Conservation (phyloP, 30 jellyfish, hydroid and myxozoan species). For the Aurelia sp. region DNA sequence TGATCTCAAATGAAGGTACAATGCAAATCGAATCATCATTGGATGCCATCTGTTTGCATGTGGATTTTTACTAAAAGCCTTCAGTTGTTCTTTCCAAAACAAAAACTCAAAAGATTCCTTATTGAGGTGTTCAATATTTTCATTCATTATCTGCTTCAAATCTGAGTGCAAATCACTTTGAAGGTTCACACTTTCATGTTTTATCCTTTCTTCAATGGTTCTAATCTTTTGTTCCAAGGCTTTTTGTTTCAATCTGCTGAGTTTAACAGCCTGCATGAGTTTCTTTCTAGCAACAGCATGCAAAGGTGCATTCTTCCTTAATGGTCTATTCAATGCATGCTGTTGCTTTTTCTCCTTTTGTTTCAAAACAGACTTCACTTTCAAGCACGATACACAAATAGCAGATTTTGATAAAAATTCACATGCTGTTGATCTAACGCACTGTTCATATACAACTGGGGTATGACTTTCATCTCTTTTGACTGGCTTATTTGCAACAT, state of each 20-base stretch:
- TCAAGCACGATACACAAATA: background rate
- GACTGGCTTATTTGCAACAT: constrained; percentile 35
- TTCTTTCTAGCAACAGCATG: constrained; percentile 42
- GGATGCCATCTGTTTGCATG: background rate
- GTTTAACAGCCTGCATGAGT: constrained; percentile 39
- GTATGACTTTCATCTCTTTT: constrained; percentile 6
- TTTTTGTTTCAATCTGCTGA: constrained; percentile 40
- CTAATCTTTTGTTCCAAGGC: constrained; percentile 23
- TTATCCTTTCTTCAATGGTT: constrained; percentile 8
- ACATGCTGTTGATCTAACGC: constrained; percentile 48
- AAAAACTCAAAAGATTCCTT: constrained; percentile 19
- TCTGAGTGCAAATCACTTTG: constrained; percentile 16
- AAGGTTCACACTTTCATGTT: constrained; percentile 23
- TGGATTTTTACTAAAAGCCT: constrained; percentile 28
- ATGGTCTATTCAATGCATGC: constrained; percentile 19
- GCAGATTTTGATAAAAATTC: constrained; percentile 37
- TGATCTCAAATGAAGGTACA: constrained; percentile 39
- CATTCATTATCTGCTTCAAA: constrained; percentile 8
- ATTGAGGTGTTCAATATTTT: background rate
- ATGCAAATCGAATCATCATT: constrained; percentile 55
- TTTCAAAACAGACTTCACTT: constrained; percentile 8
- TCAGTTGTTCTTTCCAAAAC: constrained; percentile 50
- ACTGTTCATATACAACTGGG: constrained; percentile 28
- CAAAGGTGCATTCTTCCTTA: constrained; percentile 39
- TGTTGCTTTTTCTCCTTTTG: constrained; percentile 30